Evolutionary conservation across 2,888 invertebrate species (phyloP).

Genomic region (Ormyrus rosae): DNA sequence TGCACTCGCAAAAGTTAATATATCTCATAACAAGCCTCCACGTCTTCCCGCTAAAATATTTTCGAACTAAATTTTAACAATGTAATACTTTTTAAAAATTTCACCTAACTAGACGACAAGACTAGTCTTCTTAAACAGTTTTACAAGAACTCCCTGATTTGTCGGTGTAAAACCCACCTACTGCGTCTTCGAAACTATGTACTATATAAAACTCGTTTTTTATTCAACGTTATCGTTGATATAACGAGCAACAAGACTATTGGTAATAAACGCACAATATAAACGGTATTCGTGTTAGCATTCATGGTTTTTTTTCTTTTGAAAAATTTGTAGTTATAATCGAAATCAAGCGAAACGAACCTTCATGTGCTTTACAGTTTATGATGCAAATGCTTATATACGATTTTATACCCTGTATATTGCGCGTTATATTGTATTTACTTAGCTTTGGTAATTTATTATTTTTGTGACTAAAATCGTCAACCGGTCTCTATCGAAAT

Average conservation of each 20-base stretch:
- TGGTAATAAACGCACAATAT: slow-evolving; percentile 60
- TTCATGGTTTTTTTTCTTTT: slow-evolving; percentile 7
- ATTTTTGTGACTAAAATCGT: slow-evolving; percentile 39
- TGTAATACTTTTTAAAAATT: slow-evolving; percentile 48
- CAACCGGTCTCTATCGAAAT: slow-evolving; percentile 29
- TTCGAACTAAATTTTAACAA: slow-evolving; percentile 53
- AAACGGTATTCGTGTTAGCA: slow-evolving; percentile 49
- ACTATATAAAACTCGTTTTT: slow-evolving; percentile 52
- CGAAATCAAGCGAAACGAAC: slow-evolving; percentile 29
- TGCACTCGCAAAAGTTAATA: slow-evolving; percentile 30
- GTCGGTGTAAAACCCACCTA: slow-evolving; percentile 37
- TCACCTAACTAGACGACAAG: slow-evolving; percentile 50
- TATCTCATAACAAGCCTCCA: slow-evolving; percentile 34
- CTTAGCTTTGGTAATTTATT: slow-evolving; percentile 51
- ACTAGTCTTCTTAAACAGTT: slow-evolving; percentile 51
- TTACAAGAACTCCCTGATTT: slow-evolving; percentile 42
- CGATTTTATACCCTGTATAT: slow-evolving; percentile 58
- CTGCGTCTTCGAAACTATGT: slow-evolving; percentile 38
- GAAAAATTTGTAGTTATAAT: slow-evolving; percentile 25
- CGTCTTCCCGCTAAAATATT: slow-evolving; percentile 43
- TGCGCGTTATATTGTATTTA: slow-evolving; percentile 58
- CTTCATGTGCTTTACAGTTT: slow-evolving; percentile 8
- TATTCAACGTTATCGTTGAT: slow-evolving; percentile 43
- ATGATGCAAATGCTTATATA: slow-evolving; percentile 35
- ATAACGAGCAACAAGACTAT: slow-evolving; percentile 51